Evolutionary conservation across 2,113 vertebrate genomes (phyloP), one percentile per base, ranked within the genome.

Genomic region (Bucco capensis): DNA sequence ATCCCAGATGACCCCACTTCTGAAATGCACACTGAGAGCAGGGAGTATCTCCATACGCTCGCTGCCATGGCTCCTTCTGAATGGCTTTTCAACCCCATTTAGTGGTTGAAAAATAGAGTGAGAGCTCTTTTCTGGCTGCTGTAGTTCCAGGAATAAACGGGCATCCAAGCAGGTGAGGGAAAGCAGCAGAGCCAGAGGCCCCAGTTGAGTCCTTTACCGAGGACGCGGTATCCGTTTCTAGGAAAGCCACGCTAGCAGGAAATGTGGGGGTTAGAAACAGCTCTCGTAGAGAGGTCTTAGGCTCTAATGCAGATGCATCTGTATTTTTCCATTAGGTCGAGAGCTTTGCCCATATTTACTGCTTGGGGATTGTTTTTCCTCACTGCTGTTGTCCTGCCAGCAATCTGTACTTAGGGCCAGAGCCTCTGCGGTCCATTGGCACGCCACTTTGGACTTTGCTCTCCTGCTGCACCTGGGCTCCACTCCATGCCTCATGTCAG

Each of bases 361-460:
- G 88, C 93, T 94, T 47, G n/a, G 90, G 93, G 94, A 92, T 54
- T 95, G 90, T 91, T 95, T 89, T 86, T 80, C 93, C 93, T 71
- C 88, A 65, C 83, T 75, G 95, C 78, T 94, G 60, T 65, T 88
- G 35, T 91, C 61, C 86, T 72, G 93, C 94, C 95, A 95, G 88
- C 85, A 93, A 12, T 33, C 50, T 58, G 83, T 72, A 46, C 83
- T 72, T 57, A 10, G 0, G 71, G 77, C 70, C 7, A 2, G 60
- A 89, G 88, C 44, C 86, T 83, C 85, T 58, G 67, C 35, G 14
- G 65, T 60, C 78, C 91, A 40, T 69, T 88, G 95, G 91, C 94
- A 90, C 80, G 5, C 61, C 74, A 53, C 8, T 24, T 62, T 51
- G 88, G 51, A 84, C 76, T 54, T 12, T 6, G 8, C 69, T 51